Percentiles rank a stretch among this genome's conserved stretches.
These are phyloP conservation scores for Coryphaenoides rupestris DNA, from an alignment of 2,113 vertebrate species.

Conservation along the genomic window DNA sequence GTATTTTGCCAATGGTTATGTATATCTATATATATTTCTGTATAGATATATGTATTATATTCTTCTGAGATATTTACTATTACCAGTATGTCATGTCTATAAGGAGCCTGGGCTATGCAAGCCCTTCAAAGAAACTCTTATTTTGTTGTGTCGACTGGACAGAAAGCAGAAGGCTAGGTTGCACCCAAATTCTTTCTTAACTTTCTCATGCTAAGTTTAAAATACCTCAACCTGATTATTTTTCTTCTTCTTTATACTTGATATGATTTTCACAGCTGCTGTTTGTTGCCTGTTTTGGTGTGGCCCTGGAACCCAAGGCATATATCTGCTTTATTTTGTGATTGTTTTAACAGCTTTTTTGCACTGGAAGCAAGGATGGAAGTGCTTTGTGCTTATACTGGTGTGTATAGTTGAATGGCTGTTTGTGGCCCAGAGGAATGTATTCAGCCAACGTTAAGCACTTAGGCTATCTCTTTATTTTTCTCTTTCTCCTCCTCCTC, in stretches of 20 bases:
- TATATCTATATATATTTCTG: constrained; percentile 14
- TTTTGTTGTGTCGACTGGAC: not conserved
- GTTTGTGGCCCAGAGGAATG: constrained; percentile 27
- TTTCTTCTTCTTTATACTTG: not conserved
- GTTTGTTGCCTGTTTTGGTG: not conserved
- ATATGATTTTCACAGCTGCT: not conserved
- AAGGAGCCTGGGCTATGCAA: constrained; percentile 23
- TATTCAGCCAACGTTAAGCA: constrained; percentile 22
- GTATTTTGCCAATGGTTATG: constrained; percentile 82
- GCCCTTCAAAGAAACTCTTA: constrained; percentile 20
- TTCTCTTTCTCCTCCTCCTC: not conserved
- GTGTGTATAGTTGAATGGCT: constrained; percentile 1
- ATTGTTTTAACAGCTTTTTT: not conserved
- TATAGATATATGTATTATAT: constrained; percentile 56
- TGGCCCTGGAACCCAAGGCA: not conserved
- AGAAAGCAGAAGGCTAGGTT: not conserved
- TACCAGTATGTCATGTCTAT: constrained; percentile 10
- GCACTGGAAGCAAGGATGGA: not conserved
- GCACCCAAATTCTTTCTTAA: not conserved
- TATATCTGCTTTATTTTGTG: not conserved
- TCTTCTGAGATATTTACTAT: constrained; percentile 51
- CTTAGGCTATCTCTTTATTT: too few species aligned
- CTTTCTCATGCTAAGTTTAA: not conserved
- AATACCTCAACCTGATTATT: constrained; percentile 7
- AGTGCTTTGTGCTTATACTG: not conserved